These are phyloP conservation scores for Macaria notata DNA, from an alignment of 2,888 invertebrate species.

Conservation along the genomic window DNA sequence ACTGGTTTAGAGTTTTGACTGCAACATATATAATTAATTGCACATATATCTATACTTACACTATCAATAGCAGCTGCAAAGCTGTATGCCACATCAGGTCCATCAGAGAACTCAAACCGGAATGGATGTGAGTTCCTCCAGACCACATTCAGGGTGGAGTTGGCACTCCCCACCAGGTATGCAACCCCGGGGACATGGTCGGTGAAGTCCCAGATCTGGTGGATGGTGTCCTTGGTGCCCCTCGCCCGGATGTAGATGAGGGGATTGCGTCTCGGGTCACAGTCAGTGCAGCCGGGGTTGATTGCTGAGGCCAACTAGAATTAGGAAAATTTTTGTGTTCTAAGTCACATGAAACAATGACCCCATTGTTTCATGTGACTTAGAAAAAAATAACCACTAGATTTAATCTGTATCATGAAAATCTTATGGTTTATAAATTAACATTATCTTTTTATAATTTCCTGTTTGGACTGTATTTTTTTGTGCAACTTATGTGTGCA, in stretches of 20 bases:
- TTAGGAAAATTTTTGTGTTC: neutral
- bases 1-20: no score
- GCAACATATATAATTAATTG: neutral
- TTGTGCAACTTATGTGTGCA: no score
- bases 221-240: constrained; percentile 82
- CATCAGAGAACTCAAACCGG: constrained; percentile 65
- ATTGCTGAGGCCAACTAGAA: constrained; percentile 59
- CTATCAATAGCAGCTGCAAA: constrained; percentile 84
- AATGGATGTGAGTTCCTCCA: constrained; percentile 33
- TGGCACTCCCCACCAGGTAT: constrained; percentile 71
- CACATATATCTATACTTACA: constrained; percentile 58
- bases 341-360: no score
- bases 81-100: constrained; percentile 68
- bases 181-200: constrained; percentile 81
- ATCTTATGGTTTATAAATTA: no score
- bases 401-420: no score
- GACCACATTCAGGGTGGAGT: constrained; percentile 80
- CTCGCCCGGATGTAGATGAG: constrained; percentile 80
- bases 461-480: no score
- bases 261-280: constrained; percentile 51
- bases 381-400: no score
- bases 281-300: constrained; percentile 62
- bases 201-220: constrained; percentile 86
- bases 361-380: no score
- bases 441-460: no score